Conservation (phyloP, 2,797 vertebrate genomes). For the Fundulus diaphanus region DNA sequence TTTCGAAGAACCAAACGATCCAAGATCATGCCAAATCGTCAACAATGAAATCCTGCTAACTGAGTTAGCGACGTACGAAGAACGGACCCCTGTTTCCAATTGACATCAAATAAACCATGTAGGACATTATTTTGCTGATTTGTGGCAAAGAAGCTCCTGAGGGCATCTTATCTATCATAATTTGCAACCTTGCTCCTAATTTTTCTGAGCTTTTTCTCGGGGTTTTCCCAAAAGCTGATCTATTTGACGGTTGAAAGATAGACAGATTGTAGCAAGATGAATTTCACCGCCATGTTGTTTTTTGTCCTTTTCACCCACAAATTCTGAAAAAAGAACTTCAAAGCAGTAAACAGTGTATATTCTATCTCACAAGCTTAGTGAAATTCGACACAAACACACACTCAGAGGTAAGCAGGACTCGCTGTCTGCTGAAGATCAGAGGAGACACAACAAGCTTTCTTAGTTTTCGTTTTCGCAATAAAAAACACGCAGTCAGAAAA, state of each 20-base stretch:
- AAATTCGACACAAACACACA: background rate
- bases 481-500: background rate
- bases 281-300: background rate
- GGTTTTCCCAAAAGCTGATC: background rate
- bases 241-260: background rate
- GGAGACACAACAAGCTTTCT: background rate
- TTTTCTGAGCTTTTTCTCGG: background rate
- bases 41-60: too few relatives aligned
- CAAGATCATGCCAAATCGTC: too few relatives aligned
- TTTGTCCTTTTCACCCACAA: constrained; percentile 3
- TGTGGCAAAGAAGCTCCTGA: too few relatives aligned
- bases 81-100: too few relatives aligned
- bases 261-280: background rate
- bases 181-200: too few relatives aligned
- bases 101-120: too few relatives aligned
- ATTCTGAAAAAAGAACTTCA: background rate
- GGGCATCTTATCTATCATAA: too few relatives aligned
- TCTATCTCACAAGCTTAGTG: background rate
- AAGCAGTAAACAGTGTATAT: constrained; percentile 1
- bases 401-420: background rate
- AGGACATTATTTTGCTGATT: too few relatives aligned
- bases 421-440: background rate
- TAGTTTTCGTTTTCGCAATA: background rate
- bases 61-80: too few relatives aligned
- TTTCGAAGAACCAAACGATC: too few relatives aligned